These are phyloP conservation scores for Ichneumon xanthorius DNA, from an alignment of 2,888 invertebrate genomes.

Conservation along the genomic window DNA sequence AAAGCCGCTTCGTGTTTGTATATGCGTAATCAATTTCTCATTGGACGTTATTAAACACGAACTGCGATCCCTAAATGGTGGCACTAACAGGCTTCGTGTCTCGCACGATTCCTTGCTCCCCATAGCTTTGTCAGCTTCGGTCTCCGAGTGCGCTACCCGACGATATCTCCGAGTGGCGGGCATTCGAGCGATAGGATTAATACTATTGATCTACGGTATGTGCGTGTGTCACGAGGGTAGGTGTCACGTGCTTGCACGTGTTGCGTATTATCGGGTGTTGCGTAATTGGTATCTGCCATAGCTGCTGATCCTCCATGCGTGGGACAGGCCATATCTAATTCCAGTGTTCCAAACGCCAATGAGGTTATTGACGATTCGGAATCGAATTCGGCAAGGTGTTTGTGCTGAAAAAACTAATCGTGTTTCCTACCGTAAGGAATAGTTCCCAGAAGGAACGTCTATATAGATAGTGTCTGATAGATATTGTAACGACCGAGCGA, in stretches of 20 bases:
- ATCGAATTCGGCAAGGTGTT: neutral
- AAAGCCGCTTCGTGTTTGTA: conserved; percentile 39
- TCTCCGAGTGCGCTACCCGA: neutral
- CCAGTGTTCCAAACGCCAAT: conserved; percentile 29
- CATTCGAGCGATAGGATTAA: conserved; percentile 44
- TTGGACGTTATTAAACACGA: conserved; percentile 48
- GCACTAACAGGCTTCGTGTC: neutral
- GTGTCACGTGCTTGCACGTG: conserved; percentile 39
- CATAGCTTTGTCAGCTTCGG: neutral
- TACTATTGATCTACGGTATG: conserved; percentile 26
- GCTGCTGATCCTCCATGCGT: conserved; percentile 28
- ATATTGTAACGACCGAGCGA: too few species aligned
- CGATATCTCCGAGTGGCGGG: conserved; percentile 15
- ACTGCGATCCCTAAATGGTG: conserved; percentile 9
- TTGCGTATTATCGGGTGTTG: conserved; percentile 40
- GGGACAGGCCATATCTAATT: conserved; percentile 5
- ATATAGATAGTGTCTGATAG: too few species aligned
- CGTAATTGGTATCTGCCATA: conserved; percentile 50
- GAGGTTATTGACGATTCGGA: neutral
- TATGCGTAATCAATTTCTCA: conserved; percentile 57
- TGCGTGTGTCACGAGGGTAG: conserved; percentile 4
- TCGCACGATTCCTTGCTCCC: conserved; percentile 9
- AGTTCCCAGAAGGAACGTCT: too few species aligned
- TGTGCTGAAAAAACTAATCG: neutral
- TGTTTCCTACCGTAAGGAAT: too few species aligned